phyloP scores from a whole-genome alignment of 2,113 vertebrate genomes.

The Paralichthys olivaceus region DNA sequence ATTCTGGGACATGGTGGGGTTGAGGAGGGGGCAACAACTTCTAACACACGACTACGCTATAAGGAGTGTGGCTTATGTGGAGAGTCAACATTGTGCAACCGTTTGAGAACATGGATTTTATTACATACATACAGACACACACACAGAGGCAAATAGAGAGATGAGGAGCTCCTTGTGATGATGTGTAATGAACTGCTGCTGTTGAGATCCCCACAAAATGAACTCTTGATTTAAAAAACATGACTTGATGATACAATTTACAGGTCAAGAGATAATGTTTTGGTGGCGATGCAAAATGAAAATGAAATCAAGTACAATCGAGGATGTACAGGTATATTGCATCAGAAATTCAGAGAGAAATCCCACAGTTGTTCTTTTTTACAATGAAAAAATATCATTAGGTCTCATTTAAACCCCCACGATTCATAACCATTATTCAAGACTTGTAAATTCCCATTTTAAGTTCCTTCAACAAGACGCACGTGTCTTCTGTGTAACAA shows the following conservation, averaged over 20 bases:
- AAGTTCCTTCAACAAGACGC: slow-evolving; percentile 1
- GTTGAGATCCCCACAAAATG: neutral
- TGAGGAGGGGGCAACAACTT: slow-evolving; percentile 16
- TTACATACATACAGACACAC: neutral
- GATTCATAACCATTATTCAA: slow-evolving; percentile 10
- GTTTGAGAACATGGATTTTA: slow-evolving; percentile 7
- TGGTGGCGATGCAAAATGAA: slow-evolving; percentile 9
- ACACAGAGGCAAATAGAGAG: neutral
- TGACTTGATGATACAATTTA: slow-evolving; percentile 9
- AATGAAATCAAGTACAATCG: slow-evolving; percentile 24
- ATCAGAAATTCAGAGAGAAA: slow-evolving; percentile 45
- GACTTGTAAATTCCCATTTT: slow-evolving; percentile 28
- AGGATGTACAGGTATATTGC: slow-evolving; percentile 47
- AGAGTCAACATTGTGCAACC: slow-evolving; percentile 15
- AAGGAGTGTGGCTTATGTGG: slow-evolving; percentile 25
- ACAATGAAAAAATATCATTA: slow-evolving; percentile 18
- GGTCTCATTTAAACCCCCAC: neutral
- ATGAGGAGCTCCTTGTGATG: slow-evolving; percentile 6
- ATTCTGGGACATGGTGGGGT: neutral
- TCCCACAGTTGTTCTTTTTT: slow-evolving; percentile 19
- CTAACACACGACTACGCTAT: slow-evolving; percentile 30
- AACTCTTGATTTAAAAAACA: slow-evolving; percentile 2
- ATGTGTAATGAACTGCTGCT: slow-evolving; percentile 3
- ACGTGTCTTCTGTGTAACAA: neutral
- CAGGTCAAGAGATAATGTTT: slow-evolving; percentile 3